Evolutionary conservation across 2,888 invertebrate species (phyloP).

Genomic region (Xestia c-nigrum): DNA sequence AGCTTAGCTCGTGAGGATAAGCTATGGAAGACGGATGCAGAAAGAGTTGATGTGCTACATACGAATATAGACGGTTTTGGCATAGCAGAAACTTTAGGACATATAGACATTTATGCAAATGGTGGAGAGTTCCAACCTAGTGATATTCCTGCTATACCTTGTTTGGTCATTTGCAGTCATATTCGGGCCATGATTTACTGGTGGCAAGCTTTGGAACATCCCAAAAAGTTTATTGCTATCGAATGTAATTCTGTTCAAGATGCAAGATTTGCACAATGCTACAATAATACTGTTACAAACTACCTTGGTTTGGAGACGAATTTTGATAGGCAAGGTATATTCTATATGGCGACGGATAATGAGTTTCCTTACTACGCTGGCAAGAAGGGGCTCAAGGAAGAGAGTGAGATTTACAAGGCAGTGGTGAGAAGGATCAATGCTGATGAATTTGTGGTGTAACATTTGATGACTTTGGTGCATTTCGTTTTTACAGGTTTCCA

Average conservation of each 20-base stretch:
- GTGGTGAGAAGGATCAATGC: constrained; percentile 75
- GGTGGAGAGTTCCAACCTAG: constrained; percentile 86
- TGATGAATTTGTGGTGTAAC: constrained; percentile 73
- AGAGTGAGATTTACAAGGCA: constrained; percentile 82
- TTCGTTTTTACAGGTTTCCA: not conserved
- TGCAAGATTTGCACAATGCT: constrained; percentile 83
- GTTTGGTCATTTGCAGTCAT: constrained; percentile 84
- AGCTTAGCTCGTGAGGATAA: constrained; percentile 74
- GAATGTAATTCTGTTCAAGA: constrained; percentile 83
- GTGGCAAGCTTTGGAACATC: constrained; percentile 86
- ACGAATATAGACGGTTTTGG: constrained; percentile 88
- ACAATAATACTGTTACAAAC: constrained; percentile 78
- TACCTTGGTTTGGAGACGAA: constrained; percentile 80
- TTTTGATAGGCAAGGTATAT: constrained; percentile 81
- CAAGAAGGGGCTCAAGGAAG: constrained; percentile 80
- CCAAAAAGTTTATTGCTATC: constrained; percentile 82
- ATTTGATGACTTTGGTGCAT: not conserved
- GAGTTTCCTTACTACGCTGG: constrained; percentile 84
- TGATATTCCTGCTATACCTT: constrained; percentile 82
- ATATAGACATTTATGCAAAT: constrained; percentile 85
- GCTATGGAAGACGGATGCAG: constrained; percentile 76
- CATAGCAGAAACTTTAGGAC: constrained; percentile 82
- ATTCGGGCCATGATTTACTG: constrained; percentile 79
- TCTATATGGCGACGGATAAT: constrained; percentile 82
- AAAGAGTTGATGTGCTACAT: constrained; percentile 81